These are phyloP conservation scores for Chlorops oryzae DNA, from an alignment of 1,140 invertebrate genomes.

Conservation along the genomic window DNA sequence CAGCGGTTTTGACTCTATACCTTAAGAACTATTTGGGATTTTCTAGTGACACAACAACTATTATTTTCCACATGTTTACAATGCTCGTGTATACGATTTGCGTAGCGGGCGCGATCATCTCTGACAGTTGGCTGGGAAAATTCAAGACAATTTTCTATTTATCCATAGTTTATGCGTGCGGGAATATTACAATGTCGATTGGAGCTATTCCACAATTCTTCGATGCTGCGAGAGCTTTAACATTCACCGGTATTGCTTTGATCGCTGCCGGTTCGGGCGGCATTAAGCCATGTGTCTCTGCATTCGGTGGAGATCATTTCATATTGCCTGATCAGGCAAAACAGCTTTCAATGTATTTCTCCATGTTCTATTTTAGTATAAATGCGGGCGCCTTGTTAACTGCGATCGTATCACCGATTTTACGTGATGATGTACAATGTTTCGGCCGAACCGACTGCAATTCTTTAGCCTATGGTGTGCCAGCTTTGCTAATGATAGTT, in stretches of 20 bases:
- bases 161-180: constrained; percentile 79
- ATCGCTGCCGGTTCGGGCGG: constrained; percentile 90
- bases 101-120: constrained; percentile 73
- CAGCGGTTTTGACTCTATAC: constrained; percentile 75
- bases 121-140: constrained; percentile 74
- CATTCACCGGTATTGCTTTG: constrained; percentile 69
- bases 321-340: constrained; percentile 68
- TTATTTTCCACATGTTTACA: constrained; percentile 72
- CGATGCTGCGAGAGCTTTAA: constrained; percentile 58
- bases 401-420: constrained; percentile 80
- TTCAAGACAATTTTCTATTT: constrained; percentile 84
- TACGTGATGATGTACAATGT: constrained; percentile 76
- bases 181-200: constrained; percentile 74
- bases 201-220: constrained; percentile 57
- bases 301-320: constrained; percentile 97
- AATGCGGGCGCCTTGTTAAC: constrained; percentile 88
- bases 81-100: constrained; percentile 79
- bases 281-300: constrained; percentile 95
- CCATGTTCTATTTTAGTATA: constrained; percentile 89
- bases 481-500: constrained; percentile 76
- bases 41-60: constrained; percentile 60
- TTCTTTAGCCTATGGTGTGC: constrained; percentile 86
- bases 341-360: constrained; percentile 82
- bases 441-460: constrained; percentile 78
- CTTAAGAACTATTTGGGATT: constrained; percentile 61